Percentiles rank a stretch among this genome's conserved stretches.
phyloP scores from a whole-genome alignment of 2,888 invertebrate genomes.

The Archips crataeganus region DNA sequence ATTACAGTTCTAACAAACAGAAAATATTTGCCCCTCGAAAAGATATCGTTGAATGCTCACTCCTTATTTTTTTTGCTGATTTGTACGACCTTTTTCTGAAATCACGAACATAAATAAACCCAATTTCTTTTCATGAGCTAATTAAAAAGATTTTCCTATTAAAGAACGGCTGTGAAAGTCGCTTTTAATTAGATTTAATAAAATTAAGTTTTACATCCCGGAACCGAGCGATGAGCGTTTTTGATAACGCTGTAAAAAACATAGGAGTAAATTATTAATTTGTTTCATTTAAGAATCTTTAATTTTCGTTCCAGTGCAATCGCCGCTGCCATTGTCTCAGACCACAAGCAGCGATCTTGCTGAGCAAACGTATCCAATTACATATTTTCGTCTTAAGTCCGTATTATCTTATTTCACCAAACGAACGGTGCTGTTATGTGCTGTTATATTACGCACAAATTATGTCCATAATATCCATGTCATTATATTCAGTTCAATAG shows the following conservation, averaged over 20 bases:
- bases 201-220: constrained; percentile 1
- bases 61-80: not conserved
- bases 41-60: not conserved
- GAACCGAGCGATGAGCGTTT: not conserved
- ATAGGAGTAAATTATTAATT: not conserved
- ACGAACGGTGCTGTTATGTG: not conserved
- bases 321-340: too few relatives aligned
- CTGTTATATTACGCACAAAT: not conserved
- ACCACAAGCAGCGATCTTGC: too few relatives aligned
- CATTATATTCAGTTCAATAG: not conserved
- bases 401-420: too few relatives aligned
- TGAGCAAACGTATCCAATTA: too few relatives aligned
- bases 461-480: not conserved
- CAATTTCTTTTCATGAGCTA: not conserved
- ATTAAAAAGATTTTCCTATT: not conserved
- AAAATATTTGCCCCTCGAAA: not conserved
- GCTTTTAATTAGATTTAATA: constrained; percentile 3
- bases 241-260: not conserved
- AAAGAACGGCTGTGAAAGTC: not conserved
- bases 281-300: not conserved
- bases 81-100: not conserved
- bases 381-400: too few relatives aligned
- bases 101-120: constrained; percentile 1
- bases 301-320: too few relatives aligned
- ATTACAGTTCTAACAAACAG: constrained; percentile 13